Conservation (phyloP, 2,888 invertebrate genomes). For the Drosophila anceps region DNA sequence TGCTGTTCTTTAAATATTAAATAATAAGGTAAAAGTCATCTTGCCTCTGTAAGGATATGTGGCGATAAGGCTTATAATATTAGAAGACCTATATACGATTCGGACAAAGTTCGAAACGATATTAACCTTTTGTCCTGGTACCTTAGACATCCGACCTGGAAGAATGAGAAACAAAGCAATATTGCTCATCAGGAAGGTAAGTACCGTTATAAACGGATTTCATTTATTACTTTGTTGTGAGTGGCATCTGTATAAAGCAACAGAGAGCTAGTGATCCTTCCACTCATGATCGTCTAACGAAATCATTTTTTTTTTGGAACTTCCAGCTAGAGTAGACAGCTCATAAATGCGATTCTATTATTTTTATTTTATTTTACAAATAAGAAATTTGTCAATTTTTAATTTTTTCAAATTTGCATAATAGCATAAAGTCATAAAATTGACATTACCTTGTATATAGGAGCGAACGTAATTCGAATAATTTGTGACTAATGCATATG, state of each 20-base stretch:
- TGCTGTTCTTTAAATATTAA: constrained; percentile 72
- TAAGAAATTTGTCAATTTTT: not conserved
- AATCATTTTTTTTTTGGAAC: constrained; percentile 19
- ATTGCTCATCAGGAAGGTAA: constrained; percentile 78
- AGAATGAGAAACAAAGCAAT: constrained; percentile 67
- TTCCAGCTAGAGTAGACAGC: not conserved
- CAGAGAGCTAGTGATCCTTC: constrained; percentile 33
- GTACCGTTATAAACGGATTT: constrained; percentile 44
- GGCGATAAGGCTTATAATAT: constrained; percentile 92
- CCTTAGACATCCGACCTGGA: constrained; percentile 91
- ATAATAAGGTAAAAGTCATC: constrained; percentile 90
- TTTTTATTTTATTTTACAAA: not conserved
- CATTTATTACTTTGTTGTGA: constrained; percentile 41
- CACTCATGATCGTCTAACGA: constrained; percentile 32
- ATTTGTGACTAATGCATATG: constrained; percentile 73
- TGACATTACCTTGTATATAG: constrained; percentile 3
- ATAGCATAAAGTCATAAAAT: constrained; percentile 4
- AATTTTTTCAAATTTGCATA: constrained; percentile 1
- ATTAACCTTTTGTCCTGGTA: constrained; percentile 95
- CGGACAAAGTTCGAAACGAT: constrained; percentile 93
- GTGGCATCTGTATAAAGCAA: constrained; percentile 60
- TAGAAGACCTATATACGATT: constrained; percentile 89
- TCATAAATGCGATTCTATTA: not conserved
- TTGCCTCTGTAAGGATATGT: constrained; percentile 93
- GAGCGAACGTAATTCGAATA: constrained; percentile 41